These are phyloP conservation scores for Alcis repandata DNA, from an alignment of 2,888 invertebrate genomes.

Conservation along the genomic window DNA sequence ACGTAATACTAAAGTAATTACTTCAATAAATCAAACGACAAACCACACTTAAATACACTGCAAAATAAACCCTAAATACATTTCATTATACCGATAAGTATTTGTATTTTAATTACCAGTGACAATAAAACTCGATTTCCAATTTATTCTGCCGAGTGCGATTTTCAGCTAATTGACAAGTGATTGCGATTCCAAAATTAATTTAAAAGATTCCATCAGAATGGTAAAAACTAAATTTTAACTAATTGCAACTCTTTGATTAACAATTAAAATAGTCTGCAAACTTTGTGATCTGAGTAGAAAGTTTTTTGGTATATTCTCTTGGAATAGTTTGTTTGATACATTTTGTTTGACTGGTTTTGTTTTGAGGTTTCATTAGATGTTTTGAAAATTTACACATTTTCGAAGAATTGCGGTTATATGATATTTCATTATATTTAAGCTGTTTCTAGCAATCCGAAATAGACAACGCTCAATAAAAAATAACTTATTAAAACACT, in stretches of 20 bases:
- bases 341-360: background rate
- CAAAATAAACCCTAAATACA: background rate
- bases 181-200: slow-evolving; percentile 17
- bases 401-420: no score
- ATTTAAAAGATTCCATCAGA: slow-evolving; percentile 6
- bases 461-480: no score
- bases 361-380: background rate
- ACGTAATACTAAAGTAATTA: no score
- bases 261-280: slow-evolving; percentile 24
- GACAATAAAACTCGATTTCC: background rate
- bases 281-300: slow-evolving; percentile 11
- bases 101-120: background rate
- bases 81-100: background rate
- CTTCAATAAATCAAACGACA: no score
- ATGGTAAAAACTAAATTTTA: slow-evolving; percentile 6
- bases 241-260: slow-evolving; percentile 24
- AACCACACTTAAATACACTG: no score
- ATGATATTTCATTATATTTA: no score
- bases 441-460: no score
- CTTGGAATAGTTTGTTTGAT: background rate
- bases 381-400: no score
- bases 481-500: no score
- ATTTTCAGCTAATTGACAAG: slow-evolving; percentile 11
- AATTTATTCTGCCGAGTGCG: background rate
- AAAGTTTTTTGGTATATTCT: slow-evolving; percentile 15